These are phyloP conservation scores for Anabas testudineus DNA, from an alignment of 2,797 vertebrate genomes.

Conservation along the genomic window DNA sequence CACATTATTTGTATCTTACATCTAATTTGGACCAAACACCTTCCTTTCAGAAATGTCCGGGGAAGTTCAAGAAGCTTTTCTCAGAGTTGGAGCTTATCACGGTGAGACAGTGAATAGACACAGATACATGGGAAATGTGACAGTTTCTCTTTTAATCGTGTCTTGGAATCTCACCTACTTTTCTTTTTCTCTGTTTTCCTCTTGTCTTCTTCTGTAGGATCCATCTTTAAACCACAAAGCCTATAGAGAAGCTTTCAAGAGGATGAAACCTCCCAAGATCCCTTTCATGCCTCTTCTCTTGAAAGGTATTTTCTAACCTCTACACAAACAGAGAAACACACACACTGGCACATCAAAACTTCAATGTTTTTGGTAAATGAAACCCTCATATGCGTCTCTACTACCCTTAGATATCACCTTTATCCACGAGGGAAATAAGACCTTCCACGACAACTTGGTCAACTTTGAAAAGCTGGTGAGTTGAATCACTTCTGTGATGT, in stretches of 20 bases:
- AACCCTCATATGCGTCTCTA: constrained; percentile 3
- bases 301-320: constrained; percentile 87
- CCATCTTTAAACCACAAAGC: constrained; percentile 99
- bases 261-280: constrained; percentile 98
- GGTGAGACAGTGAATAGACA: constrained; percentile 82
- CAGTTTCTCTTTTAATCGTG: background rate
- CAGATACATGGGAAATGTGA: constrained; percentile 3
- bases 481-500: constrained; percentile 25
- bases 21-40: background rate
- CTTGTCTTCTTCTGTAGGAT: constrained; percentile 83
- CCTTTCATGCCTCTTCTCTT: constrained; percentile 98
- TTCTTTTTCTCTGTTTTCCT: background rate
- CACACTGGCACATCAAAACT: constrained; percentile 4
- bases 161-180: constrained; percentile 5
- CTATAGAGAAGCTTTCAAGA: constrained; percentile 97
- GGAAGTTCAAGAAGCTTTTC: constrained; percentile 99
- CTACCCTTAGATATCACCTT: constrained; percentile 93
- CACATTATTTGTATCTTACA: background rate
- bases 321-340: constrained; percentile 1
- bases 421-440: constrained; percentile 99
- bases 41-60: constrained; percentile 93
- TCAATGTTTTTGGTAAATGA: constrained; percentile 12
- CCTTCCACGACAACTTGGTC: constrained; percentile 97
- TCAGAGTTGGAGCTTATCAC: constrained; percentile 97
- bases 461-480: constrained; percentile 99